Conservation (phyloP, 2,113 vertebrate genomes). For the Thunnus thynnus region DNA sequence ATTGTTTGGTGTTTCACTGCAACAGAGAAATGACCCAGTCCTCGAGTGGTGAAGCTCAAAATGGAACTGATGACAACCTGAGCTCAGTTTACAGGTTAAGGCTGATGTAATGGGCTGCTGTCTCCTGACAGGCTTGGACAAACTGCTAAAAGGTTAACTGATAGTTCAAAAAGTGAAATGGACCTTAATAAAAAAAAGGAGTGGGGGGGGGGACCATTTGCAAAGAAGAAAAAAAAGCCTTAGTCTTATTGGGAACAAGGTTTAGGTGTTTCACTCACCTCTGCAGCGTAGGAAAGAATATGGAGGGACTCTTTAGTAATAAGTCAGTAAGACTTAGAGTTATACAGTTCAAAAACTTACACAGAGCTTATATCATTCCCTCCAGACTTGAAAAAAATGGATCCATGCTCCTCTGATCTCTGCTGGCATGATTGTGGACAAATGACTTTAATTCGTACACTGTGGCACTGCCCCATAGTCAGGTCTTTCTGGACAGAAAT, state of each 20-base stretch:
- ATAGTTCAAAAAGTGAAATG: background rate
- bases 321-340: background rate
- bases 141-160: background rate
- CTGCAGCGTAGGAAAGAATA: background rate
- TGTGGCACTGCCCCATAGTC: background rate
- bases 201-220: too few relatives aligned
- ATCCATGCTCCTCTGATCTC: too few relatives aligned
- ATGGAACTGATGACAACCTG: background rate
- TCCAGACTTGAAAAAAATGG: too few relatives aligned
- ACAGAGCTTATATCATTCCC: too few relatives aligned
- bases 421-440: background rate
- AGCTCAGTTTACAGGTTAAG: background rate
- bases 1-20: background rate
- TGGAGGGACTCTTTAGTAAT: background rate
- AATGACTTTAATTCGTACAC: too few relatives aligned
- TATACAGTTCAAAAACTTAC: background rate
- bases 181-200: background rate
- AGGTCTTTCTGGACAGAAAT: background rate
- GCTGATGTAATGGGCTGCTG: background rate
- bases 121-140: background rate
- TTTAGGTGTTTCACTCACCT: background rate
- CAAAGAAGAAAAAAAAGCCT: too few relatives aligned
- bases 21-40: background rate
- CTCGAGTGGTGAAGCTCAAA: background rate
- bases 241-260: background rate